These are phyloP conservation scores for Microctonus hyperodae DNA, from an alignment of 2,888 invertebrate genomes.

Conservation along the genomic window DNA sequence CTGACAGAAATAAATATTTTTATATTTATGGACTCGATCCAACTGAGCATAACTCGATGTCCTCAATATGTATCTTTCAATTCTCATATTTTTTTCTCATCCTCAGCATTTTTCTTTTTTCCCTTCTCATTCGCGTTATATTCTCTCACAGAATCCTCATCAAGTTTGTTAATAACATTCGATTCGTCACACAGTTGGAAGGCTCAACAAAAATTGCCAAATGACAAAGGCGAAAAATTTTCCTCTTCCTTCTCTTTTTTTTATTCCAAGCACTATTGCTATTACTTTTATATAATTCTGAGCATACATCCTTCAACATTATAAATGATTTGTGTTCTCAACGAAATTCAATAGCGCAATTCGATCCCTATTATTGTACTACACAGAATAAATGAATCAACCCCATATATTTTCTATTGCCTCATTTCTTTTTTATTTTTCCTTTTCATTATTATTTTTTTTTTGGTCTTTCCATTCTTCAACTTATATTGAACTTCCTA, in stretches of 20 bases:
- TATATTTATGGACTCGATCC: slow-evolving; percentile 36
- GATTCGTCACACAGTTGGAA: slow-evolving; percentile 21
- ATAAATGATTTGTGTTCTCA: slow-evolving; percentile 15
- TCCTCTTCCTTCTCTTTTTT: background rate
- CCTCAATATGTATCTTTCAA: background rate
- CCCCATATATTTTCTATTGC: slow-evolving; percentile 21
- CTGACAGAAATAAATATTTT: slow-evolving; percentile 36
- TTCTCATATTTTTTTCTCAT: background rate
- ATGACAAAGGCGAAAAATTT: background rate
- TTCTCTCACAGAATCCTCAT: background rate
- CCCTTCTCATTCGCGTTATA: background rate
- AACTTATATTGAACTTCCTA: background rate
- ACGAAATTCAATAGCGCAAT: slow-evolving; percentile 23
- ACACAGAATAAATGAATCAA: slow-evolving; percentile 14
- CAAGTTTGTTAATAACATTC: slow-evolving; percentile 10
- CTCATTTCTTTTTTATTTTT: background rate
- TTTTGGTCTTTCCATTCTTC: background rate
- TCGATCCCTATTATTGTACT: slow-evolving; percentile 22
- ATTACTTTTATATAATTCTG: too few relatives aligned
- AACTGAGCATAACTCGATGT: background rate
- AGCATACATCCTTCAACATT: background rate
- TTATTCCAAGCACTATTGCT: background rate
- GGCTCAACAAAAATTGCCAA: slow-evolving; percentile 9
- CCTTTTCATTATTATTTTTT: background rate
- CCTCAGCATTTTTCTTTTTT: background rate